Conservation (phyloP, 2,113 vertebrate genomes). For the Calypte anna region DNA sequence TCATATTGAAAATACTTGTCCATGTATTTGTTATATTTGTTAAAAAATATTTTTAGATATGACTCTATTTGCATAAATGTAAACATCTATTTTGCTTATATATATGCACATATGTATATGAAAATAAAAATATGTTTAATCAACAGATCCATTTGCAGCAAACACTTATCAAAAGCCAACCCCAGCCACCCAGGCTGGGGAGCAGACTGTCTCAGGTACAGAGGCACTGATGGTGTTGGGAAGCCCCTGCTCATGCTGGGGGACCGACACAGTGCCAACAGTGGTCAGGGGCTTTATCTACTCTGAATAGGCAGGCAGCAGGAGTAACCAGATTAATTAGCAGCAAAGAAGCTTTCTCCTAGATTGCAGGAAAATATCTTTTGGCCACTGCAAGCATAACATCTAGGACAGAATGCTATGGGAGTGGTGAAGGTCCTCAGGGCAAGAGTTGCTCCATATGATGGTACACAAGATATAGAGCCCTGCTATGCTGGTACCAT, state of each 20-base stretch:
- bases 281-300: background rate
- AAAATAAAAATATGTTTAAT: background rate
- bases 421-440: fast-evolving
- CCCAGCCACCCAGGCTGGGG: background rate
- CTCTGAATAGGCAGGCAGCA: background rate
- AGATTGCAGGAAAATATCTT: background rate
- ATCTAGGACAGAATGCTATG: fast-evolving
- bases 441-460: fast-evolving
- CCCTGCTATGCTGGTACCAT: background rate
- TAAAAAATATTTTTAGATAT: background rate
- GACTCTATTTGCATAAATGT: background rate
- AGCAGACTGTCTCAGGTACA: background rate
- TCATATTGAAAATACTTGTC: background rate
- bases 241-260: background rate
- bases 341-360: background rate
- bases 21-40: background rate
- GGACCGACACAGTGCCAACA: background rate
- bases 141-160: background rate
- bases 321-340: background rate
- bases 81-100: background rate
- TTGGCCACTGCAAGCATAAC: fast-evolving
- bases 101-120: fast-evolving
- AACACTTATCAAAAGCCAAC: background rate
- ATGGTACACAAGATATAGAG: fast-evolving
- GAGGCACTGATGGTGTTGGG: background rate